Evolutionary conservation across 2,888 invertebrate genomes (phyloP).

Genomic region (Amblyteles armatorius): DNA sequence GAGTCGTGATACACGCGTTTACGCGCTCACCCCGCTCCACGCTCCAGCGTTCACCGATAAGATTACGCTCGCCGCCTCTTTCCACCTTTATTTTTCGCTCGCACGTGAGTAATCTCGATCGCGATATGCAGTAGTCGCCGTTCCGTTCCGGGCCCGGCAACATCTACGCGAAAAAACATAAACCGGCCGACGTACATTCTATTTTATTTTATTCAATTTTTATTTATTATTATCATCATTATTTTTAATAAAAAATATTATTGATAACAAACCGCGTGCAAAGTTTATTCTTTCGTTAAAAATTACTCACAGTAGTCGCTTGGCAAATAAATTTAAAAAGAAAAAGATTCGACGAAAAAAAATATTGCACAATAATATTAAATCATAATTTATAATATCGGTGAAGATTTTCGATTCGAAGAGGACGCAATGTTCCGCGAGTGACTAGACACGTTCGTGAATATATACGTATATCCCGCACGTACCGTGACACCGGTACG

Average conservation of each 20-base stretch:
- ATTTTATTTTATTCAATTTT: not conserved
- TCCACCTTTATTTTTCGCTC: slow-evolving; percentile 43
- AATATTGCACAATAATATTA: not conserved
- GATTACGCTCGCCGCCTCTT: slow-evolving; percentile 58
- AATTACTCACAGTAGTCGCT: not conserved
- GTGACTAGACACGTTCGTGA: slow-evolving; percentile 5
- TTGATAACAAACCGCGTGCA: not conserved
- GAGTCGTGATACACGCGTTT: slow-evolving; percentile 44
- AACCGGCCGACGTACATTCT: not conserved
- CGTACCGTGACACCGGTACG: slow-evolving; percentile 36
- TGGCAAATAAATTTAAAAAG: not conserved
- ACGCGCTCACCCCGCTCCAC: not conserved
- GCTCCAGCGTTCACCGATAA: slow-evolving; percentile 50
- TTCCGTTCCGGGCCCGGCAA: slow-evolving; percentile 35
- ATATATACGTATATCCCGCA: not conserved
- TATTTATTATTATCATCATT: not conserved
- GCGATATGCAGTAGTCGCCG: slow-evolving; percentile 53
- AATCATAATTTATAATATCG: not conserved
- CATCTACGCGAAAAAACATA: slow-evolving; percentile 26
- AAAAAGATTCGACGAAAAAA: not conserved
- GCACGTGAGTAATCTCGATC: slow-evolving; percentile 55
- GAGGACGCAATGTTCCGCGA: slow-evolving; percentile 8
- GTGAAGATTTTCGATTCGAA: not conserved
- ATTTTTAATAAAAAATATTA: not conserved
- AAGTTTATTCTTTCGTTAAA: not conserved